Evolutionary conservation across 2,797 vertebrate species (phyloP), one percentile per base, ranked within the genome.

Genomic region (Pangasius larnaudii): DNA sequence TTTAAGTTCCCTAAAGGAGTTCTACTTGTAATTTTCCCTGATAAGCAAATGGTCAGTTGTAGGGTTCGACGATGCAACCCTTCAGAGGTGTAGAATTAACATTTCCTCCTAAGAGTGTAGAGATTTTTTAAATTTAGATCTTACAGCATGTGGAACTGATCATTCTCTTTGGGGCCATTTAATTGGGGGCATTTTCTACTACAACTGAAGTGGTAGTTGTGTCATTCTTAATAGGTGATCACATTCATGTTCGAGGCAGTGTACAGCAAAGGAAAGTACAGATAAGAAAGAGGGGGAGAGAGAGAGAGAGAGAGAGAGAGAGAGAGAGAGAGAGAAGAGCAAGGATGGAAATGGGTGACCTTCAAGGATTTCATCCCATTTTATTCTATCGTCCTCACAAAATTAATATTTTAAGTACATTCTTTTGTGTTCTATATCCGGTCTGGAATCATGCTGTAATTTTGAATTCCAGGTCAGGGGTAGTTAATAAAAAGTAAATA

Each of bases 401-500:
- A 89, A 89, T 84, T 22, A 89, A 86, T 83, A 65, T 79, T 81
- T 74, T 87, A 88, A 86, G 69, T 85, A 90, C 87, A 56, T 88
- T 90, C 74, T 83, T 90, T 88, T 79, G 63, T 18, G 61, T 79
- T 81, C 81, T 61, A 81, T 77, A 88, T 71, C 77, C 51, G n/a
- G 85, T 89, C 86, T 87, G 84, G 67, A 79, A 67, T 63, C 39
- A 24, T 49, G 69, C 85, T 88, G 86, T 87, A 88, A 90, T 91
- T 46, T 90, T 13, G 27, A 88, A 79, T 86, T 89, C 61, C 85
- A 87, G 89, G 89, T 89, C 91, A 91, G 80, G 69, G 71, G 87
- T 89, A 83, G 77, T 91, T 91, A 91, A 85, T 61, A 36, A 46
- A 63, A 71, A 89, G 85, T 90, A 90, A 86, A 87, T 90, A 85